phyloP scores from a whole-genome alignment of 2,888 invertebrate species.

The Arge pagana region DNA sequence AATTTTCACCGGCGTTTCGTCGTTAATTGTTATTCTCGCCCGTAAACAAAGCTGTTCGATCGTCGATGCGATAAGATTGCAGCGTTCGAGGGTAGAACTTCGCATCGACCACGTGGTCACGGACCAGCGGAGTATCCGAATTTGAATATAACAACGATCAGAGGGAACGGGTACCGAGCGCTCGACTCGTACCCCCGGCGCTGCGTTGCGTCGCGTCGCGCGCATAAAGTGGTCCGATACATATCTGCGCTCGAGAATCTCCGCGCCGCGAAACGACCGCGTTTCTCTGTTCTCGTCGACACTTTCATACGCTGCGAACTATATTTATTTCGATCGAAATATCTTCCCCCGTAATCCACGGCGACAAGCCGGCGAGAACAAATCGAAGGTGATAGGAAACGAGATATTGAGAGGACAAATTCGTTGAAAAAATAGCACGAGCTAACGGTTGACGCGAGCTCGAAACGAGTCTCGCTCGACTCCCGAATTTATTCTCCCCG shows the following conservation, averaged over 20 bases:
- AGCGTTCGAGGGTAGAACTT: constrained; percentile 23
- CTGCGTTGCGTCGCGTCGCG: too few species aligned
- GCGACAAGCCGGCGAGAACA: too few species aligned
- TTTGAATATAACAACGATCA: constrained; percentile 55
- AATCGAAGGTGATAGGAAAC: too few species aligned
- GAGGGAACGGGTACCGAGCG: constrained; percentile 8
- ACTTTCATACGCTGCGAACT: constrained; percentile 26
- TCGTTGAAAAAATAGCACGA: background rate
- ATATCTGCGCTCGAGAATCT: constrained; percentile 42
- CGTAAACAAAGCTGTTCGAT: constrained; percentile 13
- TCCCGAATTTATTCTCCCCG: background rate
- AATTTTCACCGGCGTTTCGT: too few species aligned
- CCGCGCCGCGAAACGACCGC: constrained; percentile 12
- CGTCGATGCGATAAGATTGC: constrained; percentile 21
- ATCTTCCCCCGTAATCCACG: too few species aligned
- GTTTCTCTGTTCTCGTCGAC: constrained; percentile 13
- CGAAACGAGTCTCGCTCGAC: background rate
- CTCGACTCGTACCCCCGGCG: constrained; percentile 45
- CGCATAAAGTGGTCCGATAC: constrained; percentile 51
- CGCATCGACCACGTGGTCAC: constrained; percentile 48
- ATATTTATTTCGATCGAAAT: background rate
- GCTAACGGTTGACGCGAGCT: background rate
- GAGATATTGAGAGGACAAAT: background rate
- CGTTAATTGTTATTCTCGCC: constrained; percentile 21
- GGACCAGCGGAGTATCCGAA: constrained; percentile 49